These are phyloP conservation scores for Cavia porcellus DNA, from an alignment of 2,113 vertebrate species.

Conservation along the genomic window DNA sequence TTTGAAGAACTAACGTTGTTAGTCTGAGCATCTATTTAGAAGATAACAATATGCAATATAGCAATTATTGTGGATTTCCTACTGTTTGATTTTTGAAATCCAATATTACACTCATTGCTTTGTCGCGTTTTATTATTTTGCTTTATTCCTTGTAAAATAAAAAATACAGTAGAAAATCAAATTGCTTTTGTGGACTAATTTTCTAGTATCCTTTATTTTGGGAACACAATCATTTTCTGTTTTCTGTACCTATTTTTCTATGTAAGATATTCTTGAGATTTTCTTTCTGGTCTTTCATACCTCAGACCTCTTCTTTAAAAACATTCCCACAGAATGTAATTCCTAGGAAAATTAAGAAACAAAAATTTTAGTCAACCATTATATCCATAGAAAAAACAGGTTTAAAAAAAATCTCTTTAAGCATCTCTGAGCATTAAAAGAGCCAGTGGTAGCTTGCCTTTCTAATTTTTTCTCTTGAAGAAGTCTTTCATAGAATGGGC, in stretches of 20 bases:
- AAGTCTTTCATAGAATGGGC: not conserved
- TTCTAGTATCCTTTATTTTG: not conserved
- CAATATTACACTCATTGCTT: no score
- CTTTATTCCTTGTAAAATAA: no score
- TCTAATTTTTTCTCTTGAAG: not conserved
- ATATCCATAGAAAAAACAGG: not conserved
- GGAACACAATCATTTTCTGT: not conserved
- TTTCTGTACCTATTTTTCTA: conserved; percentile 16
- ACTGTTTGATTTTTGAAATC: no score
- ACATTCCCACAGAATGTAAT: not conserved
- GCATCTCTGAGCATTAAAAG: not conserved
- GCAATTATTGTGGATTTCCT: no score
- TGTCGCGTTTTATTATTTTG: no score
- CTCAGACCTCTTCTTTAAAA: not conserved
- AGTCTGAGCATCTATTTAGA: no score
- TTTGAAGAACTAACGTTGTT: no score
- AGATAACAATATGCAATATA: no score
- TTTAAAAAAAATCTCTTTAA: not conserved
- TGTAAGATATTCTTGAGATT: not conserved
- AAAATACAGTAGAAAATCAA: not conserved
- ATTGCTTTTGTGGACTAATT: not conserved
- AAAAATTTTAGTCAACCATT: not conserved
- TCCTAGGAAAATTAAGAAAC: not conserved
- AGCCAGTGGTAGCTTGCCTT: not conserved
- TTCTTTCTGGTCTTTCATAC: not conserved